A percentile compares a stretch with the other conserved stretches of the same genome.
phyloP scores from a whole-genome alignment of 2,113 vertebrate species.

The Lethenteron camtschaticum region DNA sequence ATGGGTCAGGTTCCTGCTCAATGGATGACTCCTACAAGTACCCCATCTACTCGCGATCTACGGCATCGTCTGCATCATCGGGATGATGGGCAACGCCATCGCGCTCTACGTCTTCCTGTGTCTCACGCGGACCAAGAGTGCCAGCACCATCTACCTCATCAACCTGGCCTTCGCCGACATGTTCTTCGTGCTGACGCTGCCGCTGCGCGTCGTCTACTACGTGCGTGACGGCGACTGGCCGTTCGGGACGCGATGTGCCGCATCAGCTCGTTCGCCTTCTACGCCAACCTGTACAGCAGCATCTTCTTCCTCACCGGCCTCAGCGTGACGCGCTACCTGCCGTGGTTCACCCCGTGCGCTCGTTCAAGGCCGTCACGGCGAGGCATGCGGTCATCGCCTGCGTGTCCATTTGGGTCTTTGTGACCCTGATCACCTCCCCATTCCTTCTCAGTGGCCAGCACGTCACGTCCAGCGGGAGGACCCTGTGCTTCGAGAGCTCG shows the following conservation, averaged over 20 bases:
- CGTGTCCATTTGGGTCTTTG: conserved; percentile 47
- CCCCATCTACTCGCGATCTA: conserved; percentile 61
- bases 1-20: conserved; percentile 11
- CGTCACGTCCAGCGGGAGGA: conserved; percentile 30
- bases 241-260: conserved; percentile 58
- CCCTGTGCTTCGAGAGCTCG: conserved; percentile 51
- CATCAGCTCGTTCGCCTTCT: conserved; percentile 53
- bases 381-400: conserved; percentile 40
- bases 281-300: conserved; percentile 85
- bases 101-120: conserved; percentile 48
- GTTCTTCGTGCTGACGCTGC: conserved; percentile 60
- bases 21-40: conserved; percentile 67
- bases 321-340: conserved; percentile 82
- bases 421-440: conserved; percentile 38
- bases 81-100: conserved; percentile 52
- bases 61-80: conserved; percentile 51
- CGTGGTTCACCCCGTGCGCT: conserved; percentile 66
- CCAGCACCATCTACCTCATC: conserved; percentile 74
- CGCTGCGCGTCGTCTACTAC: conserved; percentile 60
- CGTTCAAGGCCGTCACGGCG: conserved; percentile 37
- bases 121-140: conserved; percentile 33
- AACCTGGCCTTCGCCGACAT: conserved; percentile 70
- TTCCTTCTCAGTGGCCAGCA: conserved; percentile 34
- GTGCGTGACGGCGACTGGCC: conserved; percentile 50
- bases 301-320: conserved; percentile 88